A percentile compares a stretch with the other conserved stretches of the same genome.
Conservation (phyloP, 2,113 vertebrate species). For the Phyllopteryx taeniolatus region DNA sequence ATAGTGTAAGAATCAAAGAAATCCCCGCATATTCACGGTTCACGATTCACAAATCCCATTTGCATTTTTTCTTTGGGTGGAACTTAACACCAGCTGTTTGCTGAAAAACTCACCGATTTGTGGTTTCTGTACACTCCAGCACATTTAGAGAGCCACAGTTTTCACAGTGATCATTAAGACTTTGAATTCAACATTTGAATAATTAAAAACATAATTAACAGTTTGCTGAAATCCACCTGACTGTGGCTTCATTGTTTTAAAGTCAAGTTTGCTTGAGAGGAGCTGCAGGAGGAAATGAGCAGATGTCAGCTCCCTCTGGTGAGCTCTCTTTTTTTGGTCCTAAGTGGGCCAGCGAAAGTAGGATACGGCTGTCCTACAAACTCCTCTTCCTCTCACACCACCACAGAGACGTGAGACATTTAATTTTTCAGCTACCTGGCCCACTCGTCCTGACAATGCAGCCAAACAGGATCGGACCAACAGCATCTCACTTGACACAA, state of each 20-base stretch:
- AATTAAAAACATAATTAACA: not conserved
- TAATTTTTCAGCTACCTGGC: slow-evolving; percentile 70
- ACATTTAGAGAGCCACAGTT: too few species aligned
- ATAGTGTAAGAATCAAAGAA: too few species aligned
- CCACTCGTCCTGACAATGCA: slow-evolving; percentile 31
- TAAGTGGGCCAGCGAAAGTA: slow-evolving; percentile 80
- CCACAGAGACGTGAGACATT: slow-evolving; percentile 74
- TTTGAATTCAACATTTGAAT: too few species aligned
- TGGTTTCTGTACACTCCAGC: too few species aligned
- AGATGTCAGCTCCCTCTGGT: slow-evolving; percentile 69
- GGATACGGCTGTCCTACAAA: slow-evolving; percentile 81
- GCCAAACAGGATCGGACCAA: slow-evolving; percentile 19
- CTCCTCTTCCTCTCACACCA: slow-evolving; percentile 58
- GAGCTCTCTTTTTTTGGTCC: slow-evolving; percentile 70
- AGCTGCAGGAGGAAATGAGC: slow-evolving; percentile 18
- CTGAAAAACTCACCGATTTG: too few species aligned
- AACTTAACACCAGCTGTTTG: too few species aligned
- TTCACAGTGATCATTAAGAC: too few species aligned
- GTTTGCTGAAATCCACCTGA: not conserved
- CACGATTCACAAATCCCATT: too few species aligned
- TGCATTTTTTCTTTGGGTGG: too few species aligned
- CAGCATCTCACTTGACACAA: slow-evolving; percentile 24
- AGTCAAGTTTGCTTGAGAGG: slow-evolving; percentile 27
- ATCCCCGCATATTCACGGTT: too few species aligned
- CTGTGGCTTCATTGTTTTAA: slow-evolving; percentile 56